These are phyloP conservation scores for Dolichopus griseipennis DNA, from an alignment of 2,888 invertebrate genomes.

Conservation along the genomic window DNA sequence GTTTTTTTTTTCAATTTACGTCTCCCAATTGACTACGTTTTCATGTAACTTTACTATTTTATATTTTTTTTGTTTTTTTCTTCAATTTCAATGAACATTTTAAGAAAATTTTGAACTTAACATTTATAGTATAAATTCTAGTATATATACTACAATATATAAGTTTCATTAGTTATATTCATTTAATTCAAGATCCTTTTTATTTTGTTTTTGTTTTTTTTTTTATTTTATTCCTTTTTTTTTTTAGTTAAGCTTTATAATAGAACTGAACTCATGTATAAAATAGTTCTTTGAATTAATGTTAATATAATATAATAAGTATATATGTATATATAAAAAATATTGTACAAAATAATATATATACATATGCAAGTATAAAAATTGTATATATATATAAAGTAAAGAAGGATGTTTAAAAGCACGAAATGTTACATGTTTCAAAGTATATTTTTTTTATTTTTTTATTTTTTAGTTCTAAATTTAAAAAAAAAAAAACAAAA, in stretches of 20 bases:
- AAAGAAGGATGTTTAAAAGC: neutral
- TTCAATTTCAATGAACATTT: neutral
- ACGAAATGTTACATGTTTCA: neutral
- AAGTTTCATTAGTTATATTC: neutral
- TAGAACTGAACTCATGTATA: neutral
- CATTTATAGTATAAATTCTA: neutral
- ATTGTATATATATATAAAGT: too few relatives aligned
- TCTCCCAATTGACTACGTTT: constrained; percentile 6
- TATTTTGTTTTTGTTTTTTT: neutral
- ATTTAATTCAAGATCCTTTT: constrained; percentile 2
- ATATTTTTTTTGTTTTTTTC: neutral
- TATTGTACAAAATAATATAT: neutral
- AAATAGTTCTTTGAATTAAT: neutral
- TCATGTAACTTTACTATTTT: neutral
- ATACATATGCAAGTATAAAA: too few relatives aligned
- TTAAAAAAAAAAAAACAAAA: neutral
- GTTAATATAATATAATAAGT: neutral
- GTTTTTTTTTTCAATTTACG: neutral
- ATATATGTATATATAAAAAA: neutral
- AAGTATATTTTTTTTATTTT: too few relatives aligned
- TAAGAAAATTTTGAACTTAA: neutral
- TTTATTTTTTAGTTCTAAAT: neutral
- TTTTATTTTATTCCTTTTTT: too few relatives aligned
- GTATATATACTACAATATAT: neutral
- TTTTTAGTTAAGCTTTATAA: neutral